phyloP scores from a whole-genome alignment of 2,113 vertebrate species.

The Delphinus delphis region DNA sequence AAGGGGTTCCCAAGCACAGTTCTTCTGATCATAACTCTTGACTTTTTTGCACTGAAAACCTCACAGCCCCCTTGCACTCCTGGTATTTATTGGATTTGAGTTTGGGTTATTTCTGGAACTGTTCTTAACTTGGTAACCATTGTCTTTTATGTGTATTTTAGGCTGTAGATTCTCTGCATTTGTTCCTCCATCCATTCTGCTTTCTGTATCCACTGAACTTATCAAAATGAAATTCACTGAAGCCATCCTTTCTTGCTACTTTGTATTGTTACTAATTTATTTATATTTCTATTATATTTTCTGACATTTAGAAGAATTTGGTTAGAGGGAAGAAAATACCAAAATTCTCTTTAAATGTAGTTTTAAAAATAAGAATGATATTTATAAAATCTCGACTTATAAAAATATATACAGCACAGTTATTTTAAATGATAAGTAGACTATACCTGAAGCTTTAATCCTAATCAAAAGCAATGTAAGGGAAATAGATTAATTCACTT shows the following conservation, averaged over 20 bases:
- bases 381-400: not conserved
- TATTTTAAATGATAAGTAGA: not conserved
- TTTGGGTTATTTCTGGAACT: not conserved
- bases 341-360: not conserved
- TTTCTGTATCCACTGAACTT: not conserved
- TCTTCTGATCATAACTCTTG: not conserved
- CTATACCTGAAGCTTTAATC: not conserved
- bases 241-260: not conserved
- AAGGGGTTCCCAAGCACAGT: not conserved
- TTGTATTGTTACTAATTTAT: not conserved
- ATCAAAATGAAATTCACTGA: not conserved
- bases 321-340: not conserved
- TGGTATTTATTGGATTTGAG: not conserved
- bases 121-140: not conserved
- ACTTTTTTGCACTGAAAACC: not conserved
- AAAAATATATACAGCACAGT: not conserved
- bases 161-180: not conserved
- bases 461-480: not conserved
- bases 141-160: not conserved
- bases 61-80: too few species aligned
- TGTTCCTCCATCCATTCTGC: not conserved
- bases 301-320: not conserved
- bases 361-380: not conserved
- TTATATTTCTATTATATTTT: not conserved
- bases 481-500: not conserved